Evolutionary conservation across 2,113 vertebrate genomes (phyloP).

Genomic region (Osmerus eperlanus): DNA sequence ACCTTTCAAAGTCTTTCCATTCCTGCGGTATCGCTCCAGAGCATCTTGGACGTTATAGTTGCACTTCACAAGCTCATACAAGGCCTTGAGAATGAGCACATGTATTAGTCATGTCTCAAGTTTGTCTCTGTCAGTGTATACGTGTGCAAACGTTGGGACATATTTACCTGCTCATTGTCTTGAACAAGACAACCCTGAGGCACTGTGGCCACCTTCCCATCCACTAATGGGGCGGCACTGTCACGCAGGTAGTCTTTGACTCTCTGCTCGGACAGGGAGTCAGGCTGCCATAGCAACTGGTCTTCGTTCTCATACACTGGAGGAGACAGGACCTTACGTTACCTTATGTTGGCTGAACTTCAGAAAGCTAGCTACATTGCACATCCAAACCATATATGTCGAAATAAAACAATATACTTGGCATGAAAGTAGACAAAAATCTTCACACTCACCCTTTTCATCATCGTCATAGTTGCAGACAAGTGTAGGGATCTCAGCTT

Average conservation of each 20-base stretch:
- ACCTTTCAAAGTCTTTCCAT: conserved; percentile 77
- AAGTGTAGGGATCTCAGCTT: conserved; percentile 83
- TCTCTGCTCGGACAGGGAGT: conserved; percentile 75
- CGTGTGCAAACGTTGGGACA: background rate
- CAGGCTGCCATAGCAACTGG: conserved; percentile 83
- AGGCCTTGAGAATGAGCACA: conserved; percentile 64
- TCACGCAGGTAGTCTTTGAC: conserved; percentile 82
- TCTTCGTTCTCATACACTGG: conserved; percentile 82
- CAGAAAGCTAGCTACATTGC: too few relatives aligned
- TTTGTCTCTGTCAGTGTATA: background rate
- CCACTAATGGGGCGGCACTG: conserved; percentile 69
- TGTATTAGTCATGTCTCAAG: background rate
- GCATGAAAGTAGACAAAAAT: background rate
- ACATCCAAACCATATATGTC: too few relatives aligned
- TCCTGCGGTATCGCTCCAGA: conserved; percentile 76
- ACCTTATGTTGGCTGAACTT: too few relatives aligned
- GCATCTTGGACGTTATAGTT: conserved; percentile 80
- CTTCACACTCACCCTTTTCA: conserved; percentile 67
- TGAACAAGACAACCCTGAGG: conserved; percentile 69
- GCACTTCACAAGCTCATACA: conserved; percentile 85
- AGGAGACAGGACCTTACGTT: background rate
- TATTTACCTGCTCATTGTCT: conserved; percentile 83
- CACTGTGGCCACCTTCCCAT: conserved; percentile 68
- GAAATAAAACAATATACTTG: background rate
- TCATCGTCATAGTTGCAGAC: conserved; percentile 63